These are phyloP conservation scores for Petrosia ficiformis DNA, from an alignment of 37 sponge, comb jelly and placozoan genomes.

Conservation along the genomic window DNA sequence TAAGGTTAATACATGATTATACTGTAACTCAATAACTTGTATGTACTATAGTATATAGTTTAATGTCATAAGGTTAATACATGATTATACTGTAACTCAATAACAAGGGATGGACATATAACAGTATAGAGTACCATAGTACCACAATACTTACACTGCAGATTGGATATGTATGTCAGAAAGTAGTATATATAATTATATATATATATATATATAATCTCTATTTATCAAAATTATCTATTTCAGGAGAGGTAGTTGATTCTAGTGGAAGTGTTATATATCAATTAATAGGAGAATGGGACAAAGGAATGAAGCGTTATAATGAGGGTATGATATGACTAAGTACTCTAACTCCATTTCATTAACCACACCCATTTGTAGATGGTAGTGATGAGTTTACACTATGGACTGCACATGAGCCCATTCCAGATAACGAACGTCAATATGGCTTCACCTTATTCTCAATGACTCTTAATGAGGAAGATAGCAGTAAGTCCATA, in stretches of 20 bases:
- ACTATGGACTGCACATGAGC: slow-evolving; percentile 57
- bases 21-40: too few relatives aligned
- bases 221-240: background rate
- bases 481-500: slow-evolving; percentile 27
- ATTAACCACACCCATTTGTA: background rate
- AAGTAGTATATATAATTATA: background rate
- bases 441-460: slow-evolving; percentile 92
- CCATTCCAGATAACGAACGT: slow-evolving; percentile 54
- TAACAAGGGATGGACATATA: too few relatives aligned
- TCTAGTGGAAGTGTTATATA: background rate
- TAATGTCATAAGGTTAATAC: too few relatives aligned
- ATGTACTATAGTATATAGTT: too few relatives aligned
- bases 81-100: too few relatives aligned
- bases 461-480: slow-evolving; percentile 83
- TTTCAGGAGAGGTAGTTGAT: background rate
- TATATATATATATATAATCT: background rate
- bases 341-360: background rate
- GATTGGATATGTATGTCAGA: background rate
- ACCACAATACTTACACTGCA: background rate
- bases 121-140: background rate
- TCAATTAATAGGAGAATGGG: slow-evolving; percentile 79
- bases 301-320: slow-evolving; percentile 52
- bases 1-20: too few relatives aligned
- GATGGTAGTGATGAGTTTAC: slow-evolving; percentile 45
- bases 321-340: slow-evolving; percentile 11